Base-by-base conservation (phyloP, 2,888 invertebrate species). In the Penaeus monodon region DNA sequence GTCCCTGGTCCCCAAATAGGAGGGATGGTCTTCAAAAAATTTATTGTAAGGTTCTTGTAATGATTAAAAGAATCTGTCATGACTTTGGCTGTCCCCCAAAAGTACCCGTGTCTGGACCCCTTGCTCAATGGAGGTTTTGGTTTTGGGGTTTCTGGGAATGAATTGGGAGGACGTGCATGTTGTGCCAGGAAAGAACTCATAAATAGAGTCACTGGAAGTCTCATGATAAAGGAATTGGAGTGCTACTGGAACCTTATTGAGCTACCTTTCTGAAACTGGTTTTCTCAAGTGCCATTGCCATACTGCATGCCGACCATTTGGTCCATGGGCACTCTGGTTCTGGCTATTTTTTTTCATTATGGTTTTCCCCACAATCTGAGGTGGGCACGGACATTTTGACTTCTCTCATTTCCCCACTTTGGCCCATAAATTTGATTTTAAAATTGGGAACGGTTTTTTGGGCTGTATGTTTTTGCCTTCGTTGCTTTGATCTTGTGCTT, bases 171-270 rank as follows among this genome's bases (percentile, higher is more conserved):
- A 38, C n/a, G 38, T 44, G 77, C 17, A 14, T n/a, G 44, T 24
- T 73, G 12, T 12, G n/a, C 17, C 29, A 27, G n/a, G 12, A 73
- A 73, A 29, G 82, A 29, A 73, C 63, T 68, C 73, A 29, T 82
- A 82, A 27, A 70, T 73, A 14, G 82, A 82, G 57, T 82, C 82
- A 38, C 22, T 63, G 8, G 82, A 82, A 29, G 29, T 49, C 24
- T 27, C 27, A 20, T 57, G 33, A 24, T 82, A 73, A 7, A 82
- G n/a, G 33, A 22, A 33, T 49, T 27, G 82, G 82, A 27, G 63
- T 73, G 20, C 73, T 82, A 22, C 49, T 73, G 57, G 57, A 27
- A 57, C 24, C 29, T 29, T 70, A 38, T 70, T 2, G 27, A 22
- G 27, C n/a, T 70, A 73, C 1, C 29, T 49, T 57, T 38, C 20